Conservation (phyloP, 1,140 invertebrate genomes). For the Microplitis demolitor region DNA sequence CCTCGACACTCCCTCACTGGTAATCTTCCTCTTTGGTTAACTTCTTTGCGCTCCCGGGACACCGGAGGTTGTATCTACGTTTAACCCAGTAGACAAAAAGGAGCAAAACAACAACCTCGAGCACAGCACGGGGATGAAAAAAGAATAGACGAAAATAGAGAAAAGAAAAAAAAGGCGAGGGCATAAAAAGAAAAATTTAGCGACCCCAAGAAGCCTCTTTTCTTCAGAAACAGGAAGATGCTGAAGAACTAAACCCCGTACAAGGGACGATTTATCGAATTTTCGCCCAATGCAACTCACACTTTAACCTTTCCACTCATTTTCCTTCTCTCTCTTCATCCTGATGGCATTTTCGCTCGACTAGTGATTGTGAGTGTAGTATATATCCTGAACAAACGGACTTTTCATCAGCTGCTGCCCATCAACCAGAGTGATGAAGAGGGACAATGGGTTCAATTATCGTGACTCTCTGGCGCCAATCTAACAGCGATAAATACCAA, state of each 20-base stretch:
- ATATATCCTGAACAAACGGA: conserved; percentile 6
- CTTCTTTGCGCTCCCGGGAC: conserved; percentile 15
- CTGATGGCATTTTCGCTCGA: neutral
- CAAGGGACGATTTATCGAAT: conserved; percentile 26
- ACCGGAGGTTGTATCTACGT: conserved; percentile 9
- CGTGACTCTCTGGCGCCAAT: neutral
- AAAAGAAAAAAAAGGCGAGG: neutral
- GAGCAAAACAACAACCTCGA: no score
- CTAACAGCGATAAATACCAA: neutral
- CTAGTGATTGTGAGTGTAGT: neutral
- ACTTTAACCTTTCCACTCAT: neutral
- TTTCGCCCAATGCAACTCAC: conserved; percentile 6
- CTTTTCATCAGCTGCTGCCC: conserved; percentile 24
- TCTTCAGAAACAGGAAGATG: neutral
- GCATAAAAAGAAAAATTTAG: no score
- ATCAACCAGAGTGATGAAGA: conserved; percentile 30
- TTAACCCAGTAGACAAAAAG: conserved; percentile 19
- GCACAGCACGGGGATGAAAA: neutral
- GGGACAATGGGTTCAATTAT: conserved; percentile 33
- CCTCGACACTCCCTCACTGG: conserved; percentile 3
- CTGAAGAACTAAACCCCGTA: neutral
- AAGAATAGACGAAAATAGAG: neutral
- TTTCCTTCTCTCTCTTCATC: neutral
- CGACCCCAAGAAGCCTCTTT: no score
- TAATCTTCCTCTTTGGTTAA: conserved; percentile 30